Evolutionary conservation across 1,140 invertebrate genomes (phyloP), one percentile per base, ranked within the genome.

Genomic region (Kradibia gibbosae): DNA sequence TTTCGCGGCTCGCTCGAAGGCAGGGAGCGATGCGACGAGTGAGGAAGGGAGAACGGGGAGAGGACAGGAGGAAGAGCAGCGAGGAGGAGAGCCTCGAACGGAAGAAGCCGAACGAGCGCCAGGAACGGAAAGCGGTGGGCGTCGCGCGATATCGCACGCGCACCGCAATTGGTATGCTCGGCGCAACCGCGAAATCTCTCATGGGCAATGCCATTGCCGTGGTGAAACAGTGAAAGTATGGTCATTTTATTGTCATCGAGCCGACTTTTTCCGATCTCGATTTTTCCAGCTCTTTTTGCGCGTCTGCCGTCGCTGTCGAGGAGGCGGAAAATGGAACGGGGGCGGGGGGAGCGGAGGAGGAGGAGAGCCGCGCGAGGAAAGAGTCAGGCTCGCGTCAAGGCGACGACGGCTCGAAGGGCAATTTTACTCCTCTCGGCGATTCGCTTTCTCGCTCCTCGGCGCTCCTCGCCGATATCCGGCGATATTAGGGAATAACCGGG

Each of bases 171-270:
- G 65, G 85, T 84, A 87, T 87, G 86, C 89, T 83, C 84, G 84
- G 81, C 85, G 86, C 87, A 84, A 90, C 88, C 82, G 76, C 67
- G 78, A 73, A 76, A 83, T 83, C 82, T 83, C 82, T 86, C 88
- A 88, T 87, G 88, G 88, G 89, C 89, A 90, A 91, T 91, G 89
- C 89, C 89, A 90, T 91, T 91, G 89, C 89, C 89, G 90, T 89
- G 89, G 86, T 76, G 88, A 90, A 90, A 87, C 87, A 90, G 90
- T 91, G 89, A 91, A 90, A 91, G 89, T 90, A 87, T 87, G 86
- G 86, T 89, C 86, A 90, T 90, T 89, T 90, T 86, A 86, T 87
- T 86, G 86, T 82, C 83, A 78, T 81, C 83, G 25, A 55, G 81
- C 48, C 3, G 55, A 75, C 73, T 83, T 82, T 78, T 85, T 82